Evolutionary conservation across 2,113 vertebrate genomes (phyloP).

Genomic region (Phrynosoma blainvillii): DNA sequence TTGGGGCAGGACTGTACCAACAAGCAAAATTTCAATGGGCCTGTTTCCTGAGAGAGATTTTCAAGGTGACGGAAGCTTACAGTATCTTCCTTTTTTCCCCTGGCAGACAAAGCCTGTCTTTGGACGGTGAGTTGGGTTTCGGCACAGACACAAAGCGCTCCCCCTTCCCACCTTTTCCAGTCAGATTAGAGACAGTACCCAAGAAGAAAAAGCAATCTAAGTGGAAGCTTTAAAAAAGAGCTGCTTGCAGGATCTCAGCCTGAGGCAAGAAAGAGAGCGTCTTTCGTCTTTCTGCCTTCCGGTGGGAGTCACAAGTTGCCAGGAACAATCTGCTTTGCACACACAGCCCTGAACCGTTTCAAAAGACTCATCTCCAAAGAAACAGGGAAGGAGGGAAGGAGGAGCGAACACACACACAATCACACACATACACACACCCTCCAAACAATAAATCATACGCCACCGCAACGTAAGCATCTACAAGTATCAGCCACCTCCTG

Average conservation of each 20-base stretch:
- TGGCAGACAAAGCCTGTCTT: neutral
- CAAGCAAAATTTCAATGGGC: neutral
- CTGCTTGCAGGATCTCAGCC: constrained; percentile 11
- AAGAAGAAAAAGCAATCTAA: neutral
- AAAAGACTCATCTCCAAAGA: neutral
- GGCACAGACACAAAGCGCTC: neutral
- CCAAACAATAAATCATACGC: constrained; percentile 13
- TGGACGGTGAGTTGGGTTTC: neutral
- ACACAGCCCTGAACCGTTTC: neutral
- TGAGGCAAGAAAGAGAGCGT: neutral
- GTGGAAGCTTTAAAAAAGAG: neutral
- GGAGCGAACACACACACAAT: too few relatives aligned
- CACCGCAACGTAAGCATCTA: neutral
- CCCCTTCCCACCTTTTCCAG: neutral
- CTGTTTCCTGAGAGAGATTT: neutral
- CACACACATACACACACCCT: neutral
- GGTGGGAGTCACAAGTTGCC: neutral
- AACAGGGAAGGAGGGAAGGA: neutral
- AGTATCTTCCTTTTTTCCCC: neutral
- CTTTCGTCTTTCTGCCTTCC: neutral
- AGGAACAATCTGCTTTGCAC: neutral
- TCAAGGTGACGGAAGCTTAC: neutral
- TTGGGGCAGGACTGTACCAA: neutral
- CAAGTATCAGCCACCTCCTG: neutral
- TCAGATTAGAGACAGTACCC: neutral